Evolutionary conservation across 2,888 invertebrate genomes (phyloP).

Genomic region (Sphecodes monilicornis): DNA sequence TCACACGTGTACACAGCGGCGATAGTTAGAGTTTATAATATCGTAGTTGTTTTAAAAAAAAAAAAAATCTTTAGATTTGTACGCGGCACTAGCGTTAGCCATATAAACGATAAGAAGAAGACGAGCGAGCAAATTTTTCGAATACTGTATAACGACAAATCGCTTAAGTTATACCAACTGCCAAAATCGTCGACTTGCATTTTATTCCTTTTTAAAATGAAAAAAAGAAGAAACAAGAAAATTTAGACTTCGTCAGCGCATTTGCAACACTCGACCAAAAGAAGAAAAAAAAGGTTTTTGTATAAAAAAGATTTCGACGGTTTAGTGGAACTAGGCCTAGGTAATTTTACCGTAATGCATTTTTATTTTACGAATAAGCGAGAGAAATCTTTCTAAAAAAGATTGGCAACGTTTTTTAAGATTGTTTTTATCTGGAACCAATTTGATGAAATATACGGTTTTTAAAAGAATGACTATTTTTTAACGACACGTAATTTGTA

Average conservation of each 20-base stretch:
- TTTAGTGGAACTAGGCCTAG: conserved; percentile 62
- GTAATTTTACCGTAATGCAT: conserved; percentile 39
- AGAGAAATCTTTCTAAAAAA: conserved; percentile 19
- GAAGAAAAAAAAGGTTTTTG: conserved; percentile 2
- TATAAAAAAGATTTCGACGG: conserved; percentile 24
- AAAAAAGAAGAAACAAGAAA: not conserved
- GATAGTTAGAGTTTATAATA: conserved; percentile 77
- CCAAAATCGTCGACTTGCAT: conserved; percentile 46
- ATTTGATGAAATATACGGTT: conserved; percentile 15
- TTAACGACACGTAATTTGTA: conserved; percentile 19
- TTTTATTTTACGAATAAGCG: conserved; percentile 30
- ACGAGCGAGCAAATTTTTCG: conserved; percentile 39
- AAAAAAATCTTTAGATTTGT: conserved; percentile 79
- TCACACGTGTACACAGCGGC: conserved; percentile 77
- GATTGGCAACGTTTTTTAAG: not conserved
- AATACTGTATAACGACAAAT: conserved; percentile 38
- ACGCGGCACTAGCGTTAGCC: conserved; percentile 71
- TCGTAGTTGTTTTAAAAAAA: conserved; percentile 75
- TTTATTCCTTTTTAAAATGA: conserved; percentile 33
- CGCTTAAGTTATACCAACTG: conserved; percentile 51
- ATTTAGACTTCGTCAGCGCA: conserved; percentile 31
- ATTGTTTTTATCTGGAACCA: conserved; percentile 29
- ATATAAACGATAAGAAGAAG: conserved; percentile 47
- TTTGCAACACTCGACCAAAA: conserved; percentile 32
- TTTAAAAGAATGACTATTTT: conserved; percentile 8